Percentiles rank a stretch among this genome's conserved stretches.
These are phyloP conservation scores for Neoarius graeffei DNA, from an alignment of 2,113 vertebrate genomes.

Conservation along the genomic window DNA sequence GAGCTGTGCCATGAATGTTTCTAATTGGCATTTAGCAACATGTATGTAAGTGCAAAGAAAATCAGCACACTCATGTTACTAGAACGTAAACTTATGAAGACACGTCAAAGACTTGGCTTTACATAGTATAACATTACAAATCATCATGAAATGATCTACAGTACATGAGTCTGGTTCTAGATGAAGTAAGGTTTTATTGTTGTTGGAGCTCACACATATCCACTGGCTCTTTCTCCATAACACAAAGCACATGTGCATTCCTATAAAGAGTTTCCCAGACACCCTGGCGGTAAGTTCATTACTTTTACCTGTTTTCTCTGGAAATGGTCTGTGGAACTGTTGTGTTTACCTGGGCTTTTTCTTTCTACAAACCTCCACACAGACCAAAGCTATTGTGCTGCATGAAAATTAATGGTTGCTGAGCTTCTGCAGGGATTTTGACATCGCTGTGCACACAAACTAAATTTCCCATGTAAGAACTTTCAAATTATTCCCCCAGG, in stretches of 20 bases:
- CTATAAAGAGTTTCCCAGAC: conserved; percentile 8
- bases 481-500: background rate
- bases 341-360: conserved; percentile 4
- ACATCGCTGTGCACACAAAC: background rate
- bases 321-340: background rate
- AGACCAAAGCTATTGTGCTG: conserved; percentile 4
- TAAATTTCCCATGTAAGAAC: conserved; percentile 6
- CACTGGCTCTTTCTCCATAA: background rate
- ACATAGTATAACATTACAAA: background rate
- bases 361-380: background rate
- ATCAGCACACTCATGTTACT: background rate
- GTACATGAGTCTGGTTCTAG: background rate
- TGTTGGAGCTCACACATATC: background rate
- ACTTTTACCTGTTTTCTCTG: conserved; percentile 8
- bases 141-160: background rate
- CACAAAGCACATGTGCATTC: background rate
- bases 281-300: background rate
- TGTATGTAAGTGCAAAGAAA: background rate
- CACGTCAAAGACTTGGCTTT: background rate
- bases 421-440: conserved; percentile 24
- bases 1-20: background rate
- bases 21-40: background rate
- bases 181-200: background rate
- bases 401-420: conserved; percentile 18
- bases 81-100: background rate